Percentiles rank a stretch among this genome's conserved stretches.
These are phyloP conservation scores for Pollenia amentaria DNA, from an alignment of 2,888 invertebrate species.

Conservation along the genomic window DNA sequence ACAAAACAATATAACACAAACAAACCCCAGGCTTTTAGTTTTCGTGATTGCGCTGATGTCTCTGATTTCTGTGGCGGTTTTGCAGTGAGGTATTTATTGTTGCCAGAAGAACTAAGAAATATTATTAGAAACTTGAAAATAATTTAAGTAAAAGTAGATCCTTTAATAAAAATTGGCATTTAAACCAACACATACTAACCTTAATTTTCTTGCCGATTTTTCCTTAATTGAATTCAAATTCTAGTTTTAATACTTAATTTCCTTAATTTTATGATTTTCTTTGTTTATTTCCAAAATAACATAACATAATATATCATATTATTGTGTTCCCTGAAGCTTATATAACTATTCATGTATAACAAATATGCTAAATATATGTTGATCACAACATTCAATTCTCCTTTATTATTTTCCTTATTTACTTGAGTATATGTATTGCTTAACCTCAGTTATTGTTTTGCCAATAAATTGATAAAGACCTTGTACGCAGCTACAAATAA, in stretches of 20 bases:
- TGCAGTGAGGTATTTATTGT: constrained; percentile 30
- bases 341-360: constrained; percentile 9
- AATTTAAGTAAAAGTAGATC: not conserved
- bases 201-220: no score
- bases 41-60: not conserved
- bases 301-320: constrained; percentile 23
- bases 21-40: not conserved
- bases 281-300: no score
- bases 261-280: no score
- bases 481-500: not conserved
- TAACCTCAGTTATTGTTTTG: not conserved
- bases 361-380: constrained; percentile 1
- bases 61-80: constrained; percentile 33
- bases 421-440: not conserved
- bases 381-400: no score
- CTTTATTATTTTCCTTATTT: not conserved
- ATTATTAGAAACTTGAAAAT: constrained; percentile 5
- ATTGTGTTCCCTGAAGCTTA: not conserved
- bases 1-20: not conserved
- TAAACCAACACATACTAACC: no score
- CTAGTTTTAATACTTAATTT: no score
- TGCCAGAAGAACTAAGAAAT: not conserved
- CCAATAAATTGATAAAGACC: constrained; percentile 15
- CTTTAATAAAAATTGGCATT: no score
- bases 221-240: no score